Evolutionary conservation across 2,113 vertebrate species (phyloP).

Genomic region (Pagrus major): DNA sequence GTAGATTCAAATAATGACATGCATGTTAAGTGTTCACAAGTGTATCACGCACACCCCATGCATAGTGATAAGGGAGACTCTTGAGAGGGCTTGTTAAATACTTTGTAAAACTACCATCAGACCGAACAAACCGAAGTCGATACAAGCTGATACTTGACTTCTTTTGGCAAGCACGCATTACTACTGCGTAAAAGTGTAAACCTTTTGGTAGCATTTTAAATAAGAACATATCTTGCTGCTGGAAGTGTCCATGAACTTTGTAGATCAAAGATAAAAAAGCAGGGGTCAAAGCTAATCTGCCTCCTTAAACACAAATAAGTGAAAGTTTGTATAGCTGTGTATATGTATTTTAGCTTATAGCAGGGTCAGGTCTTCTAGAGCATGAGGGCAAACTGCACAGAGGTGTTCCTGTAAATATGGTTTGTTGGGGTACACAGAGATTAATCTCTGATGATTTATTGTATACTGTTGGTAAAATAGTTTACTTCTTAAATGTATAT

Average conservation of each 20-base stretch:
- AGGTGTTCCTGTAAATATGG: not conserved
- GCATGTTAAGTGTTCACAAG: conserved; percentile 44
- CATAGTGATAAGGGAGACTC: not conserved
- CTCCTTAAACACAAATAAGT: not conserved
- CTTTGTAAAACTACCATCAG: not conserved
- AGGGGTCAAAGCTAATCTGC: not conserved
- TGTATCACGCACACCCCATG: not conserved
- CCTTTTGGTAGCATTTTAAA: not conserved
- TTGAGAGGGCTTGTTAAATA: not conserved
- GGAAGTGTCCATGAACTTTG: not conserved
- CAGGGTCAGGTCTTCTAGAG: not conserved
- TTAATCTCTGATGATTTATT: not conserved
- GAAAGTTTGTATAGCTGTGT: not conserved
- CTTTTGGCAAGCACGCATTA: not conserved
- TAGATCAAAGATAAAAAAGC: not conserved
- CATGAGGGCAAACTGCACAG: not conserved
- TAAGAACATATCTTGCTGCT: not conserved
- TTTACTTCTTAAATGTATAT: not conserved
- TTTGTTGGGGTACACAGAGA: not conserved
- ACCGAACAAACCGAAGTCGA: not conserved
- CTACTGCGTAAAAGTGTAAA: not conserved
- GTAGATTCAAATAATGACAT: conserved; percentile 33
- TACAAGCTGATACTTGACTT: not conserved
- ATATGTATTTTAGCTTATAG: not conserved
- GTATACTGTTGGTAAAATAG: not conserved